Base-by-base conservation (phyloP, 2,888 invertebrate genomes). In the Trichogramma dendrolimi region DNA sequence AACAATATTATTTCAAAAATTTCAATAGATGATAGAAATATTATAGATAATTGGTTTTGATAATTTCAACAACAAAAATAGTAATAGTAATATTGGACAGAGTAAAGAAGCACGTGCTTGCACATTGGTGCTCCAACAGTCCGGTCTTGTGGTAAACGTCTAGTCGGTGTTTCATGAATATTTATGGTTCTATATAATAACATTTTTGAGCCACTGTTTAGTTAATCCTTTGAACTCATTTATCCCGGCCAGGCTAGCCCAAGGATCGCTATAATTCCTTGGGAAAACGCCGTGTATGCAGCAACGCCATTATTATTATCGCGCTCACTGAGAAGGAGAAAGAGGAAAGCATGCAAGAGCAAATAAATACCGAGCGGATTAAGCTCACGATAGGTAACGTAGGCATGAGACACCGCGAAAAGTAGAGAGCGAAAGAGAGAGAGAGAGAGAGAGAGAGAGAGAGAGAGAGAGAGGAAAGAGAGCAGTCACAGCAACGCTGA, bases 141-240 rank as follows among this genome's bases (percentile, higher is more conserved):
- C 27, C 27, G 27, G 68, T 67, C 67, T 65, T 65, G 67, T 65
- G 67, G 64, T 66, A 68, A 64, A 65, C 68, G 68, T 67, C 69
- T 68, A 68, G 68, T 68, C 61, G 67, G 69, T 71, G 68, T 71
- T 73, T 75, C 77, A 79, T 79, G 79, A 79, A 79, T 79, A 79
- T 79, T 79, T 78, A 79, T 79, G 76, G 71, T 69, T 74, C 78
- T 76, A 78, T 78, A 78, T 79, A 79, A 79, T 79, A 79, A 78
- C 78, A 79, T 79, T 79, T 79, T 79, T 79, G 79, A 79, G 78
- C 78, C 76, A 79, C 79, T 79, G 79, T 79, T 79, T 78, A 78
- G 78, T 78, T 79, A 79, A 79, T 79, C 79, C 79, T 76, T 74
- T 71, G 77, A 72, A 79, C 78, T 78, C 79, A 75, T 79, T 79